Base-by-base conservation (phyloP, 64 coral and sea anemone species). In the Pocillopora damicornis region DNA sequence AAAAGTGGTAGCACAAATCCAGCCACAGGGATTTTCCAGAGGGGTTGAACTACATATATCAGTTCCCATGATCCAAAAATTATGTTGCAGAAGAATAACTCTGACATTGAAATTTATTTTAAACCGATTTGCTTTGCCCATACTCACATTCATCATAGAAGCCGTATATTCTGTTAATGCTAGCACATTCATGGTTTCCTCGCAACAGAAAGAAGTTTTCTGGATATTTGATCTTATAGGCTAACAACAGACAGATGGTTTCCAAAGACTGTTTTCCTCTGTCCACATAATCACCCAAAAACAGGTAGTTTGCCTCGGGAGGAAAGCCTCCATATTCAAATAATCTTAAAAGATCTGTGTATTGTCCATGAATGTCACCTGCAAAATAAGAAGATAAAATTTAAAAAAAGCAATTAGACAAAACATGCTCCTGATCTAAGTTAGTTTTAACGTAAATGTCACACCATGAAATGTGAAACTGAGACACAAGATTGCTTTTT, bases 271-370 rank as follows among this genome's bases (percentile, higher is more conserved):
- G 97, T 67, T 99, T 99, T 16, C 97, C 97, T 90, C 97, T 86
- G 76, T 99, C 97, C 11, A 99, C 97, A 93, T 99, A 99, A 64
- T 99, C 93, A 61, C 97, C 97, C 63, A 99, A 86, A 89, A 99
- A 99, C 34, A 99, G 81, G 74, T 99, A 99, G 87, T 95, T 99
- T 61, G 93, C 97, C 78, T 99, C 97, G 9, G 97, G 97, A 72
- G 97, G 97, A n/a, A 99, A 99, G 56, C 97, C 97, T 75, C 97
- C 93, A 89, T 93, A 99, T 76, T 99, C 97, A 99, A 99, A 99
- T 59, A 99, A 87, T 36, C 93, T 79, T 64, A 99, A 88, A 38
- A 99, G 83, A 79, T 99, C 97, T 88, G 97, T 95, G 80, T 99
- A 99, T 26, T 99, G 97, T 60, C 97, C 97, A 85, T 99, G 97